phyloP scores from a whole-genome alignment of 2,888 invertebrate species.

The Ganaspis brasiliensis region DNA sequence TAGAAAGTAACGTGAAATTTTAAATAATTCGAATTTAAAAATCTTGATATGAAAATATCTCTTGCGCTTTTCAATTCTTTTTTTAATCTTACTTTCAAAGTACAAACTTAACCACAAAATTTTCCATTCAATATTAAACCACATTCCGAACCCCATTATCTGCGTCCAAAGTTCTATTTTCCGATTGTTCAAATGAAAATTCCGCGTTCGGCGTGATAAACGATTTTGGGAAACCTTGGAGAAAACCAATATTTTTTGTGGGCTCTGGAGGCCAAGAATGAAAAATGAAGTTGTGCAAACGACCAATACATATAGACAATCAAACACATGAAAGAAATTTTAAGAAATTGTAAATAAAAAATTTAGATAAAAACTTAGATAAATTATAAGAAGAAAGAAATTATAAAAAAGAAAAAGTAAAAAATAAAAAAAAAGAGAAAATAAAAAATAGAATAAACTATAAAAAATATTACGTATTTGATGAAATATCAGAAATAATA shows the following conservation, averaged over 20 bases:
- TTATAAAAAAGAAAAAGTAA: too few relatives aligned
- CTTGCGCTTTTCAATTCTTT: neutral
- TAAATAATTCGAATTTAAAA: neutral
- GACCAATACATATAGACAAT: neutral
- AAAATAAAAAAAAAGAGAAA: too few relatives aligned
- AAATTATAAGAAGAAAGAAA: too few relatives aligned
- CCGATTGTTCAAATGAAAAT: neutral
- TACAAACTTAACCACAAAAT: constrained; percentile 12
- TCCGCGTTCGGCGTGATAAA: constrained; percentile 11
- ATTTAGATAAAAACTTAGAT: neutral
- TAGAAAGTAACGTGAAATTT: too few relatives aligned
- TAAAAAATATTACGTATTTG: too few relatives aligned
- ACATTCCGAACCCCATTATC: constrained; percentile 2
- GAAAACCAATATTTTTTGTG: constrained; percentile 6
- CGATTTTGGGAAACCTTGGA: constrained; percentile 6
- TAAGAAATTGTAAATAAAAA: neutral
- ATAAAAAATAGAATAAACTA: too few relatives aligned
- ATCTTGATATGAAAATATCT: neutral
- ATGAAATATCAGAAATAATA: too few relatives aligned
- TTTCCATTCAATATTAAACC: neutral
- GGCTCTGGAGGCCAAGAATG: neutral
- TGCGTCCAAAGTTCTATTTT: constrained; percentile 16
- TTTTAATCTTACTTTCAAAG: neutral
- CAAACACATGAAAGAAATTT: neutral
- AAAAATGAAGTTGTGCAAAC: neutral